Evolutionary conservation across 64 coral and sea anemone species (phyloP).

Genomic region (Montipora sp.): DNA sequence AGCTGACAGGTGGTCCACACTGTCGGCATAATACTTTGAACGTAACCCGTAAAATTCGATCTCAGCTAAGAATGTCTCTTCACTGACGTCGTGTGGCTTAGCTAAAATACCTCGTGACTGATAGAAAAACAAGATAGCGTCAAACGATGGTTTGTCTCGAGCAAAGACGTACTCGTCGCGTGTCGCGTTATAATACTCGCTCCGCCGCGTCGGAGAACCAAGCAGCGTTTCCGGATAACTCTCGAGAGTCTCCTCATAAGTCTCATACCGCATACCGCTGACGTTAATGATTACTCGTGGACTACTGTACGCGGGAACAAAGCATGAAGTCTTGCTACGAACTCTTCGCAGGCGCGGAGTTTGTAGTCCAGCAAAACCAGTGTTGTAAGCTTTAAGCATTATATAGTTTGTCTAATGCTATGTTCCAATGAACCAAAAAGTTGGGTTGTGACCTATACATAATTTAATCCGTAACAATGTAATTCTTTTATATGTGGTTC

Average conservation of each 20-base stretch:
- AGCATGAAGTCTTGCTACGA: neutral
- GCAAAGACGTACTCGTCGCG: slow-evolving; percentile 82
- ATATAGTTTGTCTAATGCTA: neutral
- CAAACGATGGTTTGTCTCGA: slow-evolving; percentile 77
- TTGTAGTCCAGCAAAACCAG: neutral
- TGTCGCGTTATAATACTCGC: slow-evolving; percentile 63
- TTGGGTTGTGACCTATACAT: neutral
- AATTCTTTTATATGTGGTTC: neutral
- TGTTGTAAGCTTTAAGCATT: slow-evolving; percentile 44
- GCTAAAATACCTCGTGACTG: slow-evolving; percentile 90
- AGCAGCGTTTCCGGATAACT: slow-evolving; percentile 92
- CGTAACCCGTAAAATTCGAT: slow-evolving; percentile 77
- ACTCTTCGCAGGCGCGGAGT: slow-evolving; percentile 25
- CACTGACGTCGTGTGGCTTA: slow-evolving; percentile 76
- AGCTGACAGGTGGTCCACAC: neutral
- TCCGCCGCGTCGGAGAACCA: slow-evolving; percentile 66
- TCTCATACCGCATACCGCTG: slow-evolving; percentile 88
- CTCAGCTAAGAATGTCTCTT: slow-evolving; percentile 82
- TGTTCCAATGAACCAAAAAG: neutral
- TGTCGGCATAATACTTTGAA: neutral
- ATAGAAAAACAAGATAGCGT: slow-evolving; percentile 94
- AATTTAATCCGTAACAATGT: neutral
- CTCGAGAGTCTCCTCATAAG: slow-evolving; percentile 85
- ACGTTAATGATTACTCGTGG: slow-evolving; percentile 87
- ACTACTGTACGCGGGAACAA: slow-evolving; percentile 37